Conservation (phyloP, 2,113 vertebrate genomes). For the Pseudopodoces humilis region DNA sequence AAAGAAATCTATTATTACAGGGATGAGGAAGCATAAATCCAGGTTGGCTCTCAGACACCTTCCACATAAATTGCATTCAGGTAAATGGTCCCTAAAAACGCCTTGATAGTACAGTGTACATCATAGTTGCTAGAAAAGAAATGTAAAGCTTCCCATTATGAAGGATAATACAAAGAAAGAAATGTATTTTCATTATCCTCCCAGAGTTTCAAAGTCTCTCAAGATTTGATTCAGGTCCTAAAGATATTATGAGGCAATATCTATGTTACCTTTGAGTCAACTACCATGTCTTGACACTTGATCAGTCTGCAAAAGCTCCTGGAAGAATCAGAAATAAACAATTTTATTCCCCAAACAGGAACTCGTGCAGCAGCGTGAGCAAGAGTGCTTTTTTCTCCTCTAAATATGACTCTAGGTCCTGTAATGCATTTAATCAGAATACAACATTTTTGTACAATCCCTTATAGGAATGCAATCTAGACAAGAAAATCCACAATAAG, state of each 20-base stretch:
- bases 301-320: slow-evolving; percentile 44
- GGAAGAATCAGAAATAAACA: slow-evolving; percentile 58
- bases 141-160: slow-evolving; percentile 2
- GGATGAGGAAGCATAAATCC: slow-evolving; percentile 40
- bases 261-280: slow-evolving; percentile 59
- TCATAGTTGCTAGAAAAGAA: not conserved
- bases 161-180: slow-evolving; percentile 22
- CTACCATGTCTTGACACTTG: slow-evolving; percentile 61
- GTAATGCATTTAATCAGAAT: slow-evolving; percentile 21
- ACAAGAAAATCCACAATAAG: not conserved
- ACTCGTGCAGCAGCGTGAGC: not conserved
- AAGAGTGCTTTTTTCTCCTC: not conserved
- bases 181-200: slow-evolving; percentile 62
- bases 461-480: not conserved
- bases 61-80: slow-evolving; percentile 34
- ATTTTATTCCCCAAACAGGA: slow-evolving; percentile 40
- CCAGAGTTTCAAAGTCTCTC: slow-evolving; percentile 50
- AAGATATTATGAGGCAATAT: slow-evolving; percentile 50
- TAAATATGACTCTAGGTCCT: not conserved
- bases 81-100: slow-evolving; percentile 53
- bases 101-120: slow-evolving; percentile 39
- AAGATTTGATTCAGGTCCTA: slow-evolving; percentile 54
- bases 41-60: slow-evolving; percentile 2
- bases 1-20: slow-evolving; percentile 25
- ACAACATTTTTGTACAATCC: not conserved